phyloP scores from a whole-genome alignment of 2,113 vertebrate genomes.

The Dromas ardeola region DNA sequence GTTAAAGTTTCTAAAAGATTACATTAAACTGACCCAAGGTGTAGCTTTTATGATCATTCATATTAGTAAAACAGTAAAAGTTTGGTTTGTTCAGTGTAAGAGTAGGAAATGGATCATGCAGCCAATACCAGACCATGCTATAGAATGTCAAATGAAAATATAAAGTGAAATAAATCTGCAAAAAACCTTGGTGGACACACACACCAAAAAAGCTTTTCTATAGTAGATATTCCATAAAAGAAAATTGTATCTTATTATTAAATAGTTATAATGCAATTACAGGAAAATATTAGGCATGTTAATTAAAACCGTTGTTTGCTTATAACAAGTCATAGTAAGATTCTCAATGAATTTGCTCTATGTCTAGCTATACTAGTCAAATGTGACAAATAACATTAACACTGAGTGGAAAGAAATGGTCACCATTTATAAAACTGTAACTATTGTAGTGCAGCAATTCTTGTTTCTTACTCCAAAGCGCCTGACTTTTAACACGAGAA shows the following conservation, averaged over 20 bases:
- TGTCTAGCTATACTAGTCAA: not conserved
- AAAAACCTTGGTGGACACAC: not conserved
- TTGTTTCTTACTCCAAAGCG: not conserved
- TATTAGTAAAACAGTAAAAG: not conserved
- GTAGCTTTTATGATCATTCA: not conserved
- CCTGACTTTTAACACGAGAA: not conserved
- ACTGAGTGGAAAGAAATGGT: not conserved
- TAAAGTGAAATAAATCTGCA: not conserved
- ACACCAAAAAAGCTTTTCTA: not conserved
- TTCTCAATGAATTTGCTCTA: not conserved
- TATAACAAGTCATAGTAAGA: not conserved
- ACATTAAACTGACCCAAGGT: not conserved
- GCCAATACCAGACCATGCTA: not conserved
- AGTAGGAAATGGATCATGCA: not conserved
- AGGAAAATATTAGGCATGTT: not conserved
- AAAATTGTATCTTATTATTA: not conserved
- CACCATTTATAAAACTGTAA: not conserved
- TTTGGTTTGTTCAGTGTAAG: not conserved
- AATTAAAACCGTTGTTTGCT: not conserved
- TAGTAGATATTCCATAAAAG: not conserved
- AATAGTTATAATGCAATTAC: not conserved
- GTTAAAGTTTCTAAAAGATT: not conserved
- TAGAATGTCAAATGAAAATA: not conserved
- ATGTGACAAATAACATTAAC: not conserved
- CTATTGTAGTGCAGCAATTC: not conserved